Percentiles rank a stretch among this genome's conserved stretches.
phyloP scores from a whole-genome alignment of 2,797 vertebrate genomes.

The Lacerta viridis region DNA sequence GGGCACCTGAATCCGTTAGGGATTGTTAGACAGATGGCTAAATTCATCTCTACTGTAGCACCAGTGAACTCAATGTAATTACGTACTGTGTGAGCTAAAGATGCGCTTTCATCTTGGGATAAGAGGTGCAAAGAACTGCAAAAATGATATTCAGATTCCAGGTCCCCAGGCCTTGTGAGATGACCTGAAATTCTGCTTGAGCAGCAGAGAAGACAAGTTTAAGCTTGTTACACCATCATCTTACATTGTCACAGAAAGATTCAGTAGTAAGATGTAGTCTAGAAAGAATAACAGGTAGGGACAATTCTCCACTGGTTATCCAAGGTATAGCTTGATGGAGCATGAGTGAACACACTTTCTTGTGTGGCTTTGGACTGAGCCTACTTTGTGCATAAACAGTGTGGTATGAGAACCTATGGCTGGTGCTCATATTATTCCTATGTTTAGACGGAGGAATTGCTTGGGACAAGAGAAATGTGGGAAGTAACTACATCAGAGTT shows the following conservation, averaged over 20 bases:
- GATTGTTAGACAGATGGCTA: rapidly evolving
- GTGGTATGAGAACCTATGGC: not conserved
- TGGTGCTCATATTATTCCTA: not conserved
- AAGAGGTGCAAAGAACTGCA: constrained; percentile 1
- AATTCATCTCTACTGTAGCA: not conserved
- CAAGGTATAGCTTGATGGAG: not conserved
- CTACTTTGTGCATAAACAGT: not conserved
- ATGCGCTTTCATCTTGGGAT: constrained; percentile 14
- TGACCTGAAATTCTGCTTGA: not conserved
- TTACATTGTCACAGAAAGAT: not conserved
- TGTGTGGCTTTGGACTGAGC: not conserved
- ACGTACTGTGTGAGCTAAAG: too few relatives aligned
- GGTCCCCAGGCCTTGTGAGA: not conserved
- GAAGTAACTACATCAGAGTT: not conserved
- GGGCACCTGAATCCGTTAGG: not conserved
- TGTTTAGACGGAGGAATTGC: not conserved
- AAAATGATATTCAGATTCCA: not conserved
- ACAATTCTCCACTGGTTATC: not conserved
- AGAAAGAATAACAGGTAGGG: not conserved
- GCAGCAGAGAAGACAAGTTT: not conserved
- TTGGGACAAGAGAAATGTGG: not conserved
- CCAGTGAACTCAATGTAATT: constrained; percentile 14
- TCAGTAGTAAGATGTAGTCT: not conserved
- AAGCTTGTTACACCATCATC: not conserved
- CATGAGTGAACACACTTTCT: too few relatives aligned